Conservation (phyloP, 1,140 invertebrate species). For the Pinna nobilis region DNA sequence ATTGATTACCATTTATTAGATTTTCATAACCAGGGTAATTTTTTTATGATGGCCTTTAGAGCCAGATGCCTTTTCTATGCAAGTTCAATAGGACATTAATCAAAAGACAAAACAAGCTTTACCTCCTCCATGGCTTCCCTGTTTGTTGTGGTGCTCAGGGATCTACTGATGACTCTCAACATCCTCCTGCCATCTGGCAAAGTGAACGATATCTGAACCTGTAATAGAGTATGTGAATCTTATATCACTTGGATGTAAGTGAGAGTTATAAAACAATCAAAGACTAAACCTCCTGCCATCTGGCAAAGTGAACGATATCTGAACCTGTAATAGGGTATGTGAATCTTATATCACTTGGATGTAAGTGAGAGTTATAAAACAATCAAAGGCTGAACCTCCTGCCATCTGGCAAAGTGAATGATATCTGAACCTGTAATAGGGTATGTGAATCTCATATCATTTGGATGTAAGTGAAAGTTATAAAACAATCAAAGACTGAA, state of each 20-base stretch:
- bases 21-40: background rate
- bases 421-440: slow-evolving; percentile 58
- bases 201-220: slow-evolving; percentile 63
- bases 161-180: slow-evolving; percentile 54
- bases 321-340: slow-evolving; percentile 56
- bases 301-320: slow-evolving; percentile 58
- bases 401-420: slow-evolving; percentile 61
- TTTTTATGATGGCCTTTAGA: background rate
- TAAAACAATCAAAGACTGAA: background rate
- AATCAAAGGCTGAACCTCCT: slow-evolving; percentile 31
- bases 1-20: no score
- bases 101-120: background rate
- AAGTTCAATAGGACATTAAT: background rate
- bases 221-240: no score
- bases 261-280: no score
- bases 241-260: no score
- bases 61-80: no score
- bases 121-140: slow-evolving; percentile 60
- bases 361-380: no score
- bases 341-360: no score
- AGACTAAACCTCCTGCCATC: slow-evolving; percentile 52
- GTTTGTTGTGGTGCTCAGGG: slow-evolving; percentile 42
- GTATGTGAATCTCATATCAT: no score
- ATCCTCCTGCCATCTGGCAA: slow-evolving; percentile 61
- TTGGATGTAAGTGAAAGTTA: no score